phyloP scores from a whole-genome alignment of 2,797 vertebrate genomes.

The Lycodopsis pacificus region DNA sequence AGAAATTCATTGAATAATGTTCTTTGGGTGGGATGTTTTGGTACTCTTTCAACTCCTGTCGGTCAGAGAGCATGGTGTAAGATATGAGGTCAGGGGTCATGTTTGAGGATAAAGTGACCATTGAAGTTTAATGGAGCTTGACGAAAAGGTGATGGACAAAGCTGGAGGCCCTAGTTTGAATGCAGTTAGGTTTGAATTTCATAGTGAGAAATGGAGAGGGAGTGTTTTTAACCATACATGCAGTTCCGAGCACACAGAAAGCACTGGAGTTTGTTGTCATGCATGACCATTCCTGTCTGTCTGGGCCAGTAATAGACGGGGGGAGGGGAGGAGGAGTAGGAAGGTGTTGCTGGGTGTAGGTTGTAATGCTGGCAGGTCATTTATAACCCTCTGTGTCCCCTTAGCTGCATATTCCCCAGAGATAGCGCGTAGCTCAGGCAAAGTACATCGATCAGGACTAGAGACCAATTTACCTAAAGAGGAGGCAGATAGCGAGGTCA shows the following conservation, averaged over 20 bases:
- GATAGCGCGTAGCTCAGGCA: constrained; percentile 14
- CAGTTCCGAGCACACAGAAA: constrained; percentile 12
- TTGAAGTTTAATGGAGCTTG: constrained; percentile 62
- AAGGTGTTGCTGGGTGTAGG: constrained; percentile 41
- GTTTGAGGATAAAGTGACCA: constrained; percentile 47
- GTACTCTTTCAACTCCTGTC: constrained; percentile 23
- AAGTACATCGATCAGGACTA: constrained; percentile 50
- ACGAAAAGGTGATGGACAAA: constrained; percentile 42
- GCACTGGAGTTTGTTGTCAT: constrained; percentile 58
- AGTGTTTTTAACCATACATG: background rate
- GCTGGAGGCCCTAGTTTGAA: constrained; percentile 20
- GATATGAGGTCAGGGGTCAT: constrained; percentile 51
- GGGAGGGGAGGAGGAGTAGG: constrained; percentile 36
- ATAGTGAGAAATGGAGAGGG: constrained; percentile 8
- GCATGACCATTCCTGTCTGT: constrained; percentile 60
- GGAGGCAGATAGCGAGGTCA: background rate
- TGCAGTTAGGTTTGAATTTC: constrained; percentile 31
- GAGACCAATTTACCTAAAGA: constrained; percentile 41
- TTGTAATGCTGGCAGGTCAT: constrained; percentile 62
- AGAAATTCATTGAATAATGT: too few species aligned
- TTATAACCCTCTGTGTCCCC: constrained; percentile 58
- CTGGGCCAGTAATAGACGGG: constrained; percentile 49
- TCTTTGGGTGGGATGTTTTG: background rate
- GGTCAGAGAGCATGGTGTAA: constrained; percentile 16
- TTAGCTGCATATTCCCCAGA: constrained; percentile 21